A percentile compares a stretch with the other conserved stretches of the same genome.
These are phyloP conservation scores for Ostrea denselamellosa DNA, from an alignment of 1,140 invertebrate species.

Conservation along the genomic window DNA sequence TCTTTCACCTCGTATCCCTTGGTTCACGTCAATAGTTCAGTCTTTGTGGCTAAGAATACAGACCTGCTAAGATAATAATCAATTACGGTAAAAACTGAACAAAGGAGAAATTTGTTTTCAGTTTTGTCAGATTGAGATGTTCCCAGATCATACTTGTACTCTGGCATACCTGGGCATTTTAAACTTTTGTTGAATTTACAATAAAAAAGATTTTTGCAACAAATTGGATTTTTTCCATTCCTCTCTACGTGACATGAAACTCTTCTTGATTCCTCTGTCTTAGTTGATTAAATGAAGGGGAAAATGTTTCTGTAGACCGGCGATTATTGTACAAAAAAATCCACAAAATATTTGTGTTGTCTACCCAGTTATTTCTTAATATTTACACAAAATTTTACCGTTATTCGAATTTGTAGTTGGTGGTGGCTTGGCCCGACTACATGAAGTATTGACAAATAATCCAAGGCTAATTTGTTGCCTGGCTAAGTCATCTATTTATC, in stretches of 20 bases:
- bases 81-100: background rate
- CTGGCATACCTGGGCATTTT: background rate
- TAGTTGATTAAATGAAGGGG: background rate
- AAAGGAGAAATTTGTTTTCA: background rate
- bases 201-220: background rate
- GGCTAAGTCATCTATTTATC: constrained; percentile 21
- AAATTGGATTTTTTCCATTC: background rate
- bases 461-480: constrained; percentile 21
- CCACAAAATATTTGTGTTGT: background rate
- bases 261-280: background rate
- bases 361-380: background rate
- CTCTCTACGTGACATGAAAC: background rate
- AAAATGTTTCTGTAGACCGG: background rate
- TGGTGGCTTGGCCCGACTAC: background rate
- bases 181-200: background rate
- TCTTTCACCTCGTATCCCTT: background rate
- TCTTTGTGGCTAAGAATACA: background rate
- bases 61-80: background rate
- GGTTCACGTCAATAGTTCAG: background rate
- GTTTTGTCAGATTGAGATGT: background rate
- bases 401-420: background rate
- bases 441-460: constrained; percentile 5
- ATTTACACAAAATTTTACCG: background rate
- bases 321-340: constrained; percentile 6
- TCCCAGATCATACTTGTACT: background rate